These are phyloP conservation scores for Alloplasta piceator DNA, from an alignment of 2,888 invertebrate genomes.

Conservation along the genomic window DNA sequence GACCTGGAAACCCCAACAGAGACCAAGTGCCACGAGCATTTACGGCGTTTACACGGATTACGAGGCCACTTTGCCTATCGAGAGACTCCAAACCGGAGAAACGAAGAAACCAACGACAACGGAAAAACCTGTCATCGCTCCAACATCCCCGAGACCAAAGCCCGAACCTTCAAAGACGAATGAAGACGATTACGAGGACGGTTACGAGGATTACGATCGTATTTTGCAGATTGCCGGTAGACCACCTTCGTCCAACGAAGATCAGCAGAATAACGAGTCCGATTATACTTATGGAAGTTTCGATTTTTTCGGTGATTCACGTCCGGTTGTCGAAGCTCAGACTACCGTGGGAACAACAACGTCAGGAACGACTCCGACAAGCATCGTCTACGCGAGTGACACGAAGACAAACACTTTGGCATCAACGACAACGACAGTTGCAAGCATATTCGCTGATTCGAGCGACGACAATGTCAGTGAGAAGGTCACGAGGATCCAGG, in stretches of 20 bases:
- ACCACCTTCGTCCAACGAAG: constrained; percentile 18
- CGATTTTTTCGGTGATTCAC: constrained; percentile 31
- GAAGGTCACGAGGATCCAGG: constrained; percentile 10
- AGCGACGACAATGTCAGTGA: constrained; percentile 18
- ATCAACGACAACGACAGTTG: constrained; percentile 66
- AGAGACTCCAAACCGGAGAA: constrained; percentile 72
- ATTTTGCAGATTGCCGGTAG: constrained; percentile 11
- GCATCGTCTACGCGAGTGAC: neutral
- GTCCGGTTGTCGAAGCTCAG: constrained; percentile 1
- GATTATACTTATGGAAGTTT: constrained; percentile 40
- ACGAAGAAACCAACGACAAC: constrained; percentile 61
- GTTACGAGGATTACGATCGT: constrained; percentile 77
- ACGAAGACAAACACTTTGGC: constrained; percentile 59
- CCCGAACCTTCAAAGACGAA: constrained; percentile 46
- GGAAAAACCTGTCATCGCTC: constrained; percentile 55
- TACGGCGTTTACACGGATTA: constrained; percentile 65
- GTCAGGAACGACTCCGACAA: constrained; percentile 54
- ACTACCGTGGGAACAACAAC: constrained; percentile 10
- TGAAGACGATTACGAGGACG: constrained; percentile 80
- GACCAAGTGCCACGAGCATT: constrained; percentile 57
- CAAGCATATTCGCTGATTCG: constrained; percentile 13
- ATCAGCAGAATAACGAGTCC: constrained; percentile 14
- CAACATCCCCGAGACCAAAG: constrained; percentile 58
- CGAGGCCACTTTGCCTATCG: constrained; percentile 73
- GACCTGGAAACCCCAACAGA: constrained; percentile 77